phyloP scores from a whole-genome alignment of 2,888 invertebrate genomes.

The Beris chalybata region DNA sequence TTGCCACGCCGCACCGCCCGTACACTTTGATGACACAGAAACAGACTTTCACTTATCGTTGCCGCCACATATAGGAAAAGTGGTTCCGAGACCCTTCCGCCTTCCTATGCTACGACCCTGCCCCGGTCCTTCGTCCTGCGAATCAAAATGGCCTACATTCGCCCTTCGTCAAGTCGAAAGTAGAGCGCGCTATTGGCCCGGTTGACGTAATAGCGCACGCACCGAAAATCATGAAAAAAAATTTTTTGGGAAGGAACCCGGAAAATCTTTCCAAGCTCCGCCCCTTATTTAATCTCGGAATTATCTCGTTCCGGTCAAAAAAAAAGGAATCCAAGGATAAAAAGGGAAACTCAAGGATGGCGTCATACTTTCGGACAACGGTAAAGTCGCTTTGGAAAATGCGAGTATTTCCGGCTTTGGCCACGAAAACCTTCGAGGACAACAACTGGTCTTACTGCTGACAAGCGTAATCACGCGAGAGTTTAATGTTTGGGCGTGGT shows the following conservation, averaged over 20 bases:
- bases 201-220: conserved; percentile 41
- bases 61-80: background rate
- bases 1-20: too few relatives aligned
- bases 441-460: background rate
- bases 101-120: background rate
- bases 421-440: background rate
- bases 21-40: conserved; percentile 18
- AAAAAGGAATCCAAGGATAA: conserved; percentile 37
- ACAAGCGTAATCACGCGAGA: background rate
- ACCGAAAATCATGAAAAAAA: conserved; percentile 9
- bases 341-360: conserved; percentile 43
- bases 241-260: background rate
- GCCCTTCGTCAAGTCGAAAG: conserved; percentile 37
- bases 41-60: conserved; percentile 29
- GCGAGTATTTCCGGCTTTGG: background rate
- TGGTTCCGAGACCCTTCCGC: too few relatives aligned
- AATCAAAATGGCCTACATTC: conserved; percentile 45
- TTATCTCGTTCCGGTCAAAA: conserved; percentile 27
- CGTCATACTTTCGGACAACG: conserved; percentile 35
- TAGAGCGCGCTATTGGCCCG: conserved; percentile 43
- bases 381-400: background rate
- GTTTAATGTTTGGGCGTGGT: background rate
- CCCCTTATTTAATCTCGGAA: conserved; percentile 34
- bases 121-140: conserved; percentile 27
- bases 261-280: conserved; percentile 38